Percentiles rank a stretch among this genome's conserved stretches.
phyloP scores from a whole-genome alignment of 1,140 invertebrate species.

The Ceratitis capitata region DNA sequence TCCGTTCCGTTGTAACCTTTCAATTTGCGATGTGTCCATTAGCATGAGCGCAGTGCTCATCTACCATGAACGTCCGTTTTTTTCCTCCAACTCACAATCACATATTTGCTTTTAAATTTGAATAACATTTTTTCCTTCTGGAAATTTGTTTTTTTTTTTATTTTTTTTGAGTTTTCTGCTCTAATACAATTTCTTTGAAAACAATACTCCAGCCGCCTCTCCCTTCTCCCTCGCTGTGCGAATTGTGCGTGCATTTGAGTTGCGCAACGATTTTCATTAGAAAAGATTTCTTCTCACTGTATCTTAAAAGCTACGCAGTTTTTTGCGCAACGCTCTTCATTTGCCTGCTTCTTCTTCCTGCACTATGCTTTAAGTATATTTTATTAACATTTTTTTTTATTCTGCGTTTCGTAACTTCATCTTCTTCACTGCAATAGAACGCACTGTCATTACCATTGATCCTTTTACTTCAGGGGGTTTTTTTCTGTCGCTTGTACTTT shows the following conservation, averaged over 20 bases:
- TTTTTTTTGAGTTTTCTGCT: too few relatives aligned
- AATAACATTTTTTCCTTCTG: not conserved
- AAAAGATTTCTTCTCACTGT: conserved; percentile 22
- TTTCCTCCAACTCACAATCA: not conserved
- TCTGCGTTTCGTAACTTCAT: not conserved
- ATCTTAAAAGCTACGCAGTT: not conserved
- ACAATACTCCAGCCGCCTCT: not conserved
- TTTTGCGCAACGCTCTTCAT: not conserved
- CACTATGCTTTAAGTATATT: not conserved
- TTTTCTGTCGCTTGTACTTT: not conserved
- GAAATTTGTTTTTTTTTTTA: too few relatives aligned
- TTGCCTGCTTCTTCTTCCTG: not conserved
- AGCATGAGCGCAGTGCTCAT: not conserved
- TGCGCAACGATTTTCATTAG: not conserved
- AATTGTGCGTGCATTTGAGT: not conserved
- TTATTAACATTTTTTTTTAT: not conserved
- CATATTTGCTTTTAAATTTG: conserved; percentile 13
- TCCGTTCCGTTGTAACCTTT: not conserved
- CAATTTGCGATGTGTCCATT: not conserved
- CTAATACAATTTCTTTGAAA: not conserved
- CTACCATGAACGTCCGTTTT: not conserved
- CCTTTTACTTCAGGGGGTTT: not conserved
- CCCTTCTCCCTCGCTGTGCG: not conserved
- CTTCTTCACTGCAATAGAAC: conserved; percentile 5
- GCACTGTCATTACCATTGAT: conserved; percentile 21